Base-by-base conservation (phyloP, 1,140 invertebrate species). In the Scylla paramamosain region DNA sequence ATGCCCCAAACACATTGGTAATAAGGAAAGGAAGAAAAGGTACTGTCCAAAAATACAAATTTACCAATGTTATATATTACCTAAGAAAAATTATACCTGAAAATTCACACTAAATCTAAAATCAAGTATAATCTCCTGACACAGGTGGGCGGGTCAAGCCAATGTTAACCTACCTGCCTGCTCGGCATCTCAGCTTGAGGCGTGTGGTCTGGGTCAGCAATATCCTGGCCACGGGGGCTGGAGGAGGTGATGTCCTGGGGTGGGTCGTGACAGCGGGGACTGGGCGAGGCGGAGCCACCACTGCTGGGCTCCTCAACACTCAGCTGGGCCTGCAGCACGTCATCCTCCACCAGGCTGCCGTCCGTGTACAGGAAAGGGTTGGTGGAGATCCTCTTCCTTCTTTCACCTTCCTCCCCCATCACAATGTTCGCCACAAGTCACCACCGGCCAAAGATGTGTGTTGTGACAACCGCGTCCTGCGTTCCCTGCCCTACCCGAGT, bases 331-430 rank as follows among this genome's bases (percentile, higher is more conserved):
- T 94, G 88, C 8, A 94, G 88, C 29, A 91, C 88, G 20, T 94
- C 93, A 12, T n/a, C 88, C 48, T 94, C 93, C 67, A 94, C 93
- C 7, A 94, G 28, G n/a, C 93, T 94, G 4, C 93, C 93, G 29
- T 94, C 93, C 4, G 93, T 94, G 93, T 94, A 94, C 25, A 94
- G 46, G 82, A 94, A 94, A 28, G 93, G 93, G 46, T 94, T 94
- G 25, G 93, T 94, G 7, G 93, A 94, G 45, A 93, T 93, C 45
- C 89, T 94, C 46, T 94, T 94, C 77, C 82, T 94, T 59, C 52
- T 12, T 16, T 94, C 93, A 29, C 48, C 29, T 39, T 93, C 93
- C 93, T 93, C 93, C 84, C 93, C 93, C 93, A 93, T 93, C 29
- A 67, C 91, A 67, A 25, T 52, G 16, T 59, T 59, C 12, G 16